Evolutionary conservation across 2,888 invertebrate genomes (phyloP).

Genomic region (Leptopterna dolabrata): DNA sequence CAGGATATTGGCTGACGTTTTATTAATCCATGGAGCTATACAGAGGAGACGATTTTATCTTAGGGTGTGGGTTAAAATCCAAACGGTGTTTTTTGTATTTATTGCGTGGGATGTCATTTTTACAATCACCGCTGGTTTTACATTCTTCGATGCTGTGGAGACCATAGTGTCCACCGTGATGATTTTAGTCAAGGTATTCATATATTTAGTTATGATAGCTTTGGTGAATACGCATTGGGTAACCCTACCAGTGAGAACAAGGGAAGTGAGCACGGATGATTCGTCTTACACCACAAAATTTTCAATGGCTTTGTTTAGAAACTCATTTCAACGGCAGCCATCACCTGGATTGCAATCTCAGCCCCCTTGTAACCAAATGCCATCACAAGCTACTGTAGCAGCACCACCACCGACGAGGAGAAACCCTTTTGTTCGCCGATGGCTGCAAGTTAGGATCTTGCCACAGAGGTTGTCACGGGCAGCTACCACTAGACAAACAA

Average conservation of each 20-base stretch:
- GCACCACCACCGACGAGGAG: no score
- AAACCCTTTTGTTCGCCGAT: no score
- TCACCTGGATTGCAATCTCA: no score
- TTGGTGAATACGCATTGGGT: constrained; percentile 13
- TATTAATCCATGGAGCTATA: background rate
- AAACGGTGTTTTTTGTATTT: background rate
- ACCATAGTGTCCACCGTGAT: background rate
- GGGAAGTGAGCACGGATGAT: no score
- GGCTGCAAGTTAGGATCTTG: no score
- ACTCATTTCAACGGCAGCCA: no score
- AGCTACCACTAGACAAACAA: no score
- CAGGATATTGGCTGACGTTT: background rate
- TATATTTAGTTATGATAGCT: background rate
- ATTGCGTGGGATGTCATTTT: background rate
- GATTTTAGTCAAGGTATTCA: background rate
- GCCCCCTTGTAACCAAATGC: no score
- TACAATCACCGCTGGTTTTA: background rate
- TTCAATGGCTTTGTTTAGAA: no score
- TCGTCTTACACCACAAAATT: no score
- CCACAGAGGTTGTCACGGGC: no score
- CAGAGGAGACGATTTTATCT: background rate
- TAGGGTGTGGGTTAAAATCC: background rate
- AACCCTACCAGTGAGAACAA: background rate
- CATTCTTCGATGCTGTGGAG: background rate
- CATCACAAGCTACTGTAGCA: no score